phyloP scores from a whole-genome alignment of 2,888 invertebrate genomes.

The Drosophila demipolita region DNA sequence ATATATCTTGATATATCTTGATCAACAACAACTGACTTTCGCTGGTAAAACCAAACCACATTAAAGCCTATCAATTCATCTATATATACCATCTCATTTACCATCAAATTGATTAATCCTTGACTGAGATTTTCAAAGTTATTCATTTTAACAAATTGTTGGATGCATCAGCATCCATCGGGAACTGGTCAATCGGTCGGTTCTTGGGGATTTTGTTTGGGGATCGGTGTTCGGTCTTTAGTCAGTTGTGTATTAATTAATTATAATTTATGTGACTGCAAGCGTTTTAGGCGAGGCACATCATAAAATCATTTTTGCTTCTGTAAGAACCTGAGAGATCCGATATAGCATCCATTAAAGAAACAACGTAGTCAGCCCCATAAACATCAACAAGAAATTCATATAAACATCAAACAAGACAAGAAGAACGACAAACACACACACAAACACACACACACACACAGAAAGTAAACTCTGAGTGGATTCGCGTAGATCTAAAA shows the following conservation, averaged over 20 bases:
- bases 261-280: constrained; percentile 75
- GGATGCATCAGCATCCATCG: not conserved
- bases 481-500: constrained; percentile 39
- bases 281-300: constrained; percentile 69
- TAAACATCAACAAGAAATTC: constrained; percentile 67
- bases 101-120: not conserved
- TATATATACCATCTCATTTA: not conserved
- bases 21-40: not conserved
- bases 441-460: constrained; percentile 14
- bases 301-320: constrained; percentile 70
- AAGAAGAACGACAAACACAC: constrained; percentile 28
- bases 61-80: not conserved
- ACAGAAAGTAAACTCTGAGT: constrained; percentile 23
- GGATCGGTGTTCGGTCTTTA: constrained; percentile 43
- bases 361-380: constrained; percentile 62
- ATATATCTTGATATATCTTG: not conserved
- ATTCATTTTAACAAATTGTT: not conserved
- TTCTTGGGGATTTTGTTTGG: constrained; percentile 23
- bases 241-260: constrained; percentile 76
- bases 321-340: constrained; percentile 40
- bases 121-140: not conserved
- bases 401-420: constrained; percentile 72
- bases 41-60: not conserved
- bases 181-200: constrained; percentile 37
- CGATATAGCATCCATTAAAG: constrained; percentile 59